Conservation (phyloP, 2,888 invertebrate genomes). For the Salticus scenicus region DNA sequence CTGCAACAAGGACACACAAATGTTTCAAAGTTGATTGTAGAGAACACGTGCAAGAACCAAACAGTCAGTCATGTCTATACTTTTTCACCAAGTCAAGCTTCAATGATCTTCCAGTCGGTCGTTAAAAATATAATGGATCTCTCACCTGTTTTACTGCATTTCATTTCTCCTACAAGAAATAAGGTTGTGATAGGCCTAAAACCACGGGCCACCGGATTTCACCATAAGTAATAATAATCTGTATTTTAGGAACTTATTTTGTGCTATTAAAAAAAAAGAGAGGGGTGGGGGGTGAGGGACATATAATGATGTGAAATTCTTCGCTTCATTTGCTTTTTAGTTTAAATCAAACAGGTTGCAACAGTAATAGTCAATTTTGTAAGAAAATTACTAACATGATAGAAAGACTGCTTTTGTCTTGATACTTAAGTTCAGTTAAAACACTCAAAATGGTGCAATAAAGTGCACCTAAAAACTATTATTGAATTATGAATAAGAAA, state of each 20-base stretch:
- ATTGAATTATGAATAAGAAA: too few relatives aligned
- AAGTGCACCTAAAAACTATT: too few relatives aligned
- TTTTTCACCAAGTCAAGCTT: neutral
- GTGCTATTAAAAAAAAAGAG: neutral
- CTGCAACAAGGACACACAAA: neutral
- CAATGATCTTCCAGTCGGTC: neutral
- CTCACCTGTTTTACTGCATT: neutral
- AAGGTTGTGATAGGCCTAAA: neutral
- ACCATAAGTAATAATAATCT: neutral
- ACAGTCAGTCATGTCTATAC: neutral
- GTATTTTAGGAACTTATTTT: neutral
- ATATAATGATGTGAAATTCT: neutral
- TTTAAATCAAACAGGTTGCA: too few relatives aligned
- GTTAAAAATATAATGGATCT: neutral
- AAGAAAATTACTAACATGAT: too few relatives aligned
- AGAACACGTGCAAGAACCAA: neutral
- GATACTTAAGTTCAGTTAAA: too few relatives aligned
- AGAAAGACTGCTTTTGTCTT: too few relatives aligned
- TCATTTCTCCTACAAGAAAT: neutral
- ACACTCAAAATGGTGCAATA: too few relatives aligned
- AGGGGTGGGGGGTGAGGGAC: neutral
- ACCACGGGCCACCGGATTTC: conserved; percentile 1
- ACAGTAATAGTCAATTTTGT: too few relatives aligned
- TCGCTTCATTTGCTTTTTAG: neutral
- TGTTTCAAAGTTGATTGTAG: neutral